phyloP scores from a whole-genome alignment of 1,140 invertebrate genomes.

The Eumeta japonica region DNA sequence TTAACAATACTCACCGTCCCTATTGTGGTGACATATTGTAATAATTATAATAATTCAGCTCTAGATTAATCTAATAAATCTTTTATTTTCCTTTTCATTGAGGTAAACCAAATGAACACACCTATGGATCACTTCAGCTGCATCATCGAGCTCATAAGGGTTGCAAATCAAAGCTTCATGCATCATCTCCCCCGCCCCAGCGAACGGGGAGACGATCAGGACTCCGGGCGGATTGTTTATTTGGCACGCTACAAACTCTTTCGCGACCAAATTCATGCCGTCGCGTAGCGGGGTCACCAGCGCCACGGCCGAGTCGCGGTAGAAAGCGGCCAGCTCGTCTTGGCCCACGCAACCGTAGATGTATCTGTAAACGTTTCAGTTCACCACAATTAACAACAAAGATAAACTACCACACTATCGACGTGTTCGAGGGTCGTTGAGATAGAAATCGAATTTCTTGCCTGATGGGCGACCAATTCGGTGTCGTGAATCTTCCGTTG shows the following conservation, averaged over 20 bases:
- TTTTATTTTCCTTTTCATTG: no score
- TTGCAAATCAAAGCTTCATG: conserved; percentile 87
- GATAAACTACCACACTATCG: no score
- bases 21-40: no score
- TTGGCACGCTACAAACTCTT: conserved; percentile 91
- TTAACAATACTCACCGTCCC: no score
- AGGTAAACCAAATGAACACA: conserved; percentile 18
- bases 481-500: conserved; percentile 82
- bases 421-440: no score
- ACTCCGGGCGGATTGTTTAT: conserved; percentile 85
- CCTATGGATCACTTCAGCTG: conserved; percentile 82
- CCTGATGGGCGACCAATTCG: conserved; percentile 88
- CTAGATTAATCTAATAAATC: no score
- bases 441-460: conserved; percentile 16
- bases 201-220: conserved; percentile 85
- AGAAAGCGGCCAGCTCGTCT: conserved; percentile 81
- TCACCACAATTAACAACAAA: no score
- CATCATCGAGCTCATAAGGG: conserved; percentile 85
- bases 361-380: conserved; percentile 65
- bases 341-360: conserved; percentile 87
- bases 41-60: no score
- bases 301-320: conserved; percentile 81
- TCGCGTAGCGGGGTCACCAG: conserved; percentile 84
- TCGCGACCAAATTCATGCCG: conserved; percentile 92
- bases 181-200: conserved; percentile 88